phyloP scores from a whole-genome alignment of 1,140 invertebrate genomes.

The Drosophila baimaii region DNA sequence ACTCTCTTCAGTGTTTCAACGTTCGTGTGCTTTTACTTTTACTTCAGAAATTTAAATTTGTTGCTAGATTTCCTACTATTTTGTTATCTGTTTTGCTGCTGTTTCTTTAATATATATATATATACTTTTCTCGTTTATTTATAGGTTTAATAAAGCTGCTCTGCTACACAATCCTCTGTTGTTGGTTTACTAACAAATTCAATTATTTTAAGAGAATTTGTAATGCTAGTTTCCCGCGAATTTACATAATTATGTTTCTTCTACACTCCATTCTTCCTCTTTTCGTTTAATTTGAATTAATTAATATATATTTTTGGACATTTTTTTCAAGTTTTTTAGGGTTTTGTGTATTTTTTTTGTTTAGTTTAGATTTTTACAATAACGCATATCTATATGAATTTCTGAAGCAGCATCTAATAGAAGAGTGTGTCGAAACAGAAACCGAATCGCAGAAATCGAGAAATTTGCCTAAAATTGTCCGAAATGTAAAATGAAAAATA shows the following conservation, averaged over 20 bases:
- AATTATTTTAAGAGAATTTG: constrained; percentile 46
- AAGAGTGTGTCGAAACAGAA: constrained; percentile 51
- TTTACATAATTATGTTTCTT: constrained; percentile 57
- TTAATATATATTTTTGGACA: constrained; percentile 42
- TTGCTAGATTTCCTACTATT: constrained; percentile 61
- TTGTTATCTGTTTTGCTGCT: constrained; percentile 12
- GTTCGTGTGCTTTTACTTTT: constrained; percentile 37
- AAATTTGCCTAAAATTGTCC: constrained; percentile 22
- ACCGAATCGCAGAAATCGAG: not conserved
- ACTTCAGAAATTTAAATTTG: constrained; percentile 66
- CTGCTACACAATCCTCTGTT: constrained; percentile 57
- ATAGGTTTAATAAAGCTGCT: constrained; percentile 65
- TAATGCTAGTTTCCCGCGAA: constrained; percentile 57
- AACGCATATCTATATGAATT: constrained; percentile 56
- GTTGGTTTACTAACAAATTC: constrained; percentile 57
- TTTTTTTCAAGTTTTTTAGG: constrained; percentile 37
- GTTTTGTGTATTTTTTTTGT: constrained; percentile 42
- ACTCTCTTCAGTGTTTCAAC: constrained; percentile 24
- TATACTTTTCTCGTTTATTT: constrained; percentile 18
- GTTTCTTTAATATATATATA: constrained; percentile 15
- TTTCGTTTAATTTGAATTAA: constrained; percentile 43
- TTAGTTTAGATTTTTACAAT: constrained; percentile 48
- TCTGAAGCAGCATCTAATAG: constrained; percentile 37
- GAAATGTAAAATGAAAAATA: not conserved
- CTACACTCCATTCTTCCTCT: constrained; percentile 18